These are phyloP conservation scores for Lithobates sylvaticus DNA, from an alignment of 2,797 vertebrate species.

Conservation along the genomic window DNA sequence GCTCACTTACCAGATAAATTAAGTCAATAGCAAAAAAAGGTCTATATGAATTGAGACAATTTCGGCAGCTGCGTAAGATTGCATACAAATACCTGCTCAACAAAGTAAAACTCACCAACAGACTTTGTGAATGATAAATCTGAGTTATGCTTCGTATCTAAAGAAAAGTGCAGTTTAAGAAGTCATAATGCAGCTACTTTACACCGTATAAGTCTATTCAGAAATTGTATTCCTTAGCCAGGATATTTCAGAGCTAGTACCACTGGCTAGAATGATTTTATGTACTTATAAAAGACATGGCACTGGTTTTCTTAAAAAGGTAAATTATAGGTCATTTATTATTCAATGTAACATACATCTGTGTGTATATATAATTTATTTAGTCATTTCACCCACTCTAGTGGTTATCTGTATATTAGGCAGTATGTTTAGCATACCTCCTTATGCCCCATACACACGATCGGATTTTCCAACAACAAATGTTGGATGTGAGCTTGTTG, in stretches of 20 bases:
- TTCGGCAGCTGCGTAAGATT: constrained; percentile 11
- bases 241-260: background rate
- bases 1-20: constrained; percentile 1
- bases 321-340: too few relatives aligned
- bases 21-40: background rate
- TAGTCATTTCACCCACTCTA: too few relatives aligned
- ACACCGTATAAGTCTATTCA: background rate
- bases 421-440: too few relatives aligned
- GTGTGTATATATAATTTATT: too few relatives aligned
- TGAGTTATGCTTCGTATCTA: constrained; percentile 56
- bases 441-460: too few relatives aligned
- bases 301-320: too few relatives aligned
- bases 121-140: constrained; percentile 46
- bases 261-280: background rate
- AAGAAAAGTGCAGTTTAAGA: constrained; percentile 55
- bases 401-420: too few relatives aligned
- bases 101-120: constrained; percentile 48
- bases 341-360: too few relatives aligned
- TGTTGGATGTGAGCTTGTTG: too few relatives aligned
- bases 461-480: too few relatives aligned
- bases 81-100: background rate
- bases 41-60: background rate
- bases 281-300: background rate
- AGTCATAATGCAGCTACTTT: constrained; percentile 40
- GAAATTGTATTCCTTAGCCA: background rate